phyloP scores from a whole-genome alignment of 2,888 invertebrate species.

The Heliconius charithonia region DNA sequence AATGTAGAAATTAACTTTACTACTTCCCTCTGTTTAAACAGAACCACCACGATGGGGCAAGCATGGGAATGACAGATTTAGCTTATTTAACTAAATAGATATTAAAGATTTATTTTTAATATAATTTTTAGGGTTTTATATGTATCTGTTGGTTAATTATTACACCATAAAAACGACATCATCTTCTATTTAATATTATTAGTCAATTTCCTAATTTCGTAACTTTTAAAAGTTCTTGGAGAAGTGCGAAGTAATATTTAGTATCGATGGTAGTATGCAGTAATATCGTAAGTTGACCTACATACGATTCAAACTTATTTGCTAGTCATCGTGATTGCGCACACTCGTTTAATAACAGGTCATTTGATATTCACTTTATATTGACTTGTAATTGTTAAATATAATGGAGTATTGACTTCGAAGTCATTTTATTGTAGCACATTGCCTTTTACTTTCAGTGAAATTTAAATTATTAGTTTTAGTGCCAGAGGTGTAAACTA shows the following conservation, averaged over 20 bases:
- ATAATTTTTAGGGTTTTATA: not conserved
- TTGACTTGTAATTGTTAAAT: slow-evolving; percentile 23
- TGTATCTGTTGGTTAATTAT: slow-evolving; percentile 3
- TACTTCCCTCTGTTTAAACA: not conserved
- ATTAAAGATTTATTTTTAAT: not conserved
- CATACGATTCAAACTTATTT: slow-evolving; percentile 31
- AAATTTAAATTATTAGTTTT: not conserved
- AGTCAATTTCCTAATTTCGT: slow-evolving; percentile 39
- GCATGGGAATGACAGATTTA: no score
- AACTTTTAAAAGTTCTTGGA: slow-evolving; percentile 38
- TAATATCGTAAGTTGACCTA: slow-evolving; percentile 44
- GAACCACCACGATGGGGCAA: not conserved
- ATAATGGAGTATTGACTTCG: slow-evolving; percentile 25
- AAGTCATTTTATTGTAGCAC: slow-evolving; percentile 12
- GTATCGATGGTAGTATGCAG: slow-evolving; percentile 22
- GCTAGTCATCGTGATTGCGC: slow-evolving; percentile 44
- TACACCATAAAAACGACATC: slow-evolving; percentile 38
- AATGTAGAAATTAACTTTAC: no score
- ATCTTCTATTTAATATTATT: slow-evolving; percentile 26
- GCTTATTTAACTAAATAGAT: not conserved
- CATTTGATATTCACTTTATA: slow-evolving; percentile 25
- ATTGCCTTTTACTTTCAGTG: slow-evolving; percentile 3
- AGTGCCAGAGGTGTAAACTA: slow-evolving; percentile 12
- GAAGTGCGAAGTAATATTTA: slow-evolving; percentile 40
- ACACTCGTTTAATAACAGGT: slow-evolving; percentile 31